Conservation (phyloP, 2,113 vertebrate genomes). For the Desmodus rotundus region DNA sequence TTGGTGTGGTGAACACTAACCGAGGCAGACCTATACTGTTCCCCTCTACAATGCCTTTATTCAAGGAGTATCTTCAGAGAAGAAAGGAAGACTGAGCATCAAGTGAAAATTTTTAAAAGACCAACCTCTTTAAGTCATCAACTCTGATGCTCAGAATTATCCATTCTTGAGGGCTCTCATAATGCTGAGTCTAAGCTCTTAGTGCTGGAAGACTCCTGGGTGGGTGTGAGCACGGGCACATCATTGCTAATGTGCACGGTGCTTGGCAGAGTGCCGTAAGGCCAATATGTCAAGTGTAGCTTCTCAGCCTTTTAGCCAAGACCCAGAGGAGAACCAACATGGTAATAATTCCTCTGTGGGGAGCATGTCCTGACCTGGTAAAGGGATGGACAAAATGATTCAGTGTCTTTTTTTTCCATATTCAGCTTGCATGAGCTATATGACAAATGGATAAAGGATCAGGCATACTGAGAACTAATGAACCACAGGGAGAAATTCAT, state of each 20-base stretch:
- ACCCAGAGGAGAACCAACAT: background rate
- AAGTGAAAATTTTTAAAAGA: background rate
- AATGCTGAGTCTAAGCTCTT: background rate
- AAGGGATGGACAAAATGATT: slow-evolving; percentile 33
- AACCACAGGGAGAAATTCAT: slow-evolving; percentile 50
- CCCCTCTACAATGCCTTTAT: background rate
- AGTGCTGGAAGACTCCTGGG: background rate
- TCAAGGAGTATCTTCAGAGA: background rate
- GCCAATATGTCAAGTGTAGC: background rate
- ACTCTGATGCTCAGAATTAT: background rate
- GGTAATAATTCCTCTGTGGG: background rate
- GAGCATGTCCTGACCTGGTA: background rate
- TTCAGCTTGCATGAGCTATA: slow-evolving; percentile 42
- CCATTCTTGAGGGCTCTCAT: background rate
- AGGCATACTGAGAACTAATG: slow-evolving; percentile 52
- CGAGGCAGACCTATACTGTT: background rate
- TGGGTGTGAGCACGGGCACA: background rate
- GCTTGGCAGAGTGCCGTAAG: slow-evolving; percentile 8
- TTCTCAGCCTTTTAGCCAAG: background rate
- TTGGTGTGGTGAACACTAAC: background rate
- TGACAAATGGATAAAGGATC: slow-evolving; percentile 53
- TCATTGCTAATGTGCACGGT: background rate
- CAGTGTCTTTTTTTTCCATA: slow-evolving; percentile 34
- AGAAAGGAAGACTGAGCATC: background rate
- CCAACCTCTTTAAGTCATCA: background rate